These are phyloP conservation scores for Megatriorchis doriae DNA, from an alignment of 2,113 vertebrate genomes.

Conservation along the genomic window DNA sequence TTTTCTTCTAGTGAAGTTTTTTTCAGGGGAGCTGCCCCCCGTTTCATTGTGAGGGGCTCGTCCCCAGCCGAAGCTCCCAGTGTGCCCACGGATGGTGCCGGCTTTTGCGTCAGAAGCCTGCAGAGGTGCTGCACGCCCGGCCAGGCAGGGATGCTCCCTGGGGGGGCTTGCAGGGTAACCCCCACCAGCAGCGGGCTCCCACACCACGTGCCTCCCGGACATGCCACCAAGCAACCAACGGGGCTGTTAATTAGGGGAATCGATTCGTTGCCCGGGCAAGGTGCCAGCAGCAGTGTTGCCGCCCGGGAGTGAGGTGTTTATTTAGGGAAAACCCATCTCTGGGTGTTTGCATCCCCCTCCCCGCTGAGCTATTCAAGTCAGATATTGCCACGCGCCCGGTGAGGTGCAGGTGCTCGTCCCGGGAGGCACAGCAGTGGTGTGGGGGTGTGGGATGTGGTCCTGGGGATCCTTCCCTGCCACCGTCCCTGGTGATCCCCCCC, in stretches of 20 bases:
- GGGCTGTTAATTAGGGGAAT: background rate
- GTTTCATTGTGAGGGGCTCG: background rate
- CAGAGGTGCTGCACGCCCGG: accelerated
- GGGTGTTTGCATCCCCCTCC: background rate
- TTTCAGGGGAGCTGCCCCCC: background rate
- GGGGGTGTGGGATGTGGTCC: background rate
- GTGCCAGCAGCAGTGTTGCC: background rate
- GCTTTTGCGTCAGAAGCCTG: accelerated
- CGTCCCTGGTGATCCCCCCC: no score
- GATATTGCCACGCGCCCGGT: background rate
- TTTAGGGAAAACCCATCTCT: background rate
- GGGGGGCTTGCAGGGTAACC: no score
- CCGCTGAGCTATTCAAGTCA: background rate
- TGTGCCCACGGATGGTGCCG: accelerated
- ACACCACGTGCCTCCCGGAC: accelerated
- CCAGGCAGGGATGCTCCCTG: background rate
- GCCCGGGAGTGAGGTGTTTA: background rate
- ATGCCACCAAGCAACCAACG: accelerated
- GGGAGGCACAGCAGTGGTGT: background rate
- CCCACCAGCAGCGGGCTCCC: background rate
- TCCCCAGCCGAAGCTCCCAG: accelerated
- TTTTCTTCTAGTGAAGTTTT: background rate
- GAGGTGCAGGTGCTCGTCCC: accelerated
- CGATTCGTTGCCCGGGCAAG: no score
- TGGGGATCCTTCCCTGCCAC: background rate